Conservation (phyloP, 37 sponge, comb jelly and placozoan species). For the Aplysina aerophoba region DNA sequence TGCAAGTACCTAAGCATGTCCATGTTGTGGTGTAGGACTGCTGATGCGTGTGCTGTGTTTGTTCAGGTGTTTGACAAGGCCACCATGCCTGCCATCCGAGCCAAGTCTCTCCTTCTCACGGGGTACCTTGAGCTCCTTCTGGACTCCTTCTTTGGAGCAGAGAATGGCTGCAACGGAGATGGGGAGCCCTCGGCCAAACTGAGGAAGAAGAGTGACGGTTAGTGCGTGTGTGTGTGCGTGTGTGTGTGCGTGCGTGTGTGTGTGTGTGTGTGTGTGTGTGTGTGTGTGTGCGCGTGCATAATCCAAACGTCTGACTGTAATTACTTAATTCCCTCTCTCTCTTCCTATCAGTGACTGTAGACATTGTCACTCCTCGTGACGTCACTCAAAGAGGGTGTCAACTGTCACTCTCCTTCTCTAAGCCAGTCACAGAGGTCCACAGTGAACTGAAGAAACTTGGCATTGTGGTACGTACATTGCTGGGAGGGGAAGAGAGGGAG, state of each 20-base stretch:
- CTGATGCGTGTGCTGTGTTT: too few relatives aligned
- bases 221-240: neutral
- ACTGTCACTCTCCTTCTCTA: conserved; percentile 75
- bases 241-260: neutral
- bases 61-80: conserved; percentile 66
- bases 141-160: conserved; percentile 23
- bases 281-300: neutral
- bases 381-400: conserved; percentile 79
- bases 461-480: conserved; percentile 62
- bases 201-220: neutral
- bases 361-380: conserved; percentile 81
- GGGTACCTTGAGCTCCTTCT: conserved; percentile 89
- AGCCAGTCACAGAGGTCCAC: conserved; percentile 46
- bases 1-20: too few relatives aligned
- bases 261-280: neutral
- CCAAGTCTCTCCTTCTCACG: conserved; percentile 84
- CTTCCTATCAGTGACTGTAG: conserved; percentile 27
- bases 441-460: conserved; percentile 45
- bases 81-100: conserved; percentile 63
- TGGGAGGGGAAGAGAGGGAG: neutral
- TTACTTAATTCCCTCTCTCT: too few relatives aligned
- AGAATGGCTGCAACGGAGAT: neutral
- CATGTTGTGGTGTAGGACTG: too few relatives aligned
- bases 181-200: neutral
- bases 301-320: neutral